phyloP scores from a whole-genome alignment of 1,140 invertebrate species.

The Coboldia fuscipes region DNA sequence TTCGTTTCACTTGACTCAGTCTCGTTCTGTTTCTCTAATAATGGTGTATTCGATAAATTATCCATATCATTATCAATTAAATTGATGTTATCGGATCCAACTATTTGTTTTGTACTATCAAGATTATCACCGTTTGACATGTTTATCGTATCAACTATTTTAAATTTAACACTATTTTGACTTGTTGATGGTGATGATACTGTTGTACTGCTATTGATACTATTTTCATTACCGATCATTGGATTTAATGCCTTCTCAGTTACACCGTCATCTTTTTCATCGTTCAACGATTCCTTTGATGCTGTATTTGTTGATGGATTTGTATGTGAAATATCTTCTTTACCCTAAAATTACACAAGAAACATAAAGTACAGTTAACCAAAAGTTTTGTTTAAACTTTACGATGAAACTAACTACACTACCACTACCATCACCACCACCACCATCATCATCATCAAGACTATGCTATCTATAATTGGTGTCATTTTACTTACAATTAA shows the following conservation, averaged over 20 bases:
- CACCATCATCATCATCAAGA: no score
- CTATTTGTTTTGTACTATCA: not conserved
- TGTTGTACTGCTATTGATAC: not conserved
- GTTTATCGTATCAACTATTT: constrained; percentile 6
- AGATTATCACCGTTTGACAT: constrained; percentile 5
- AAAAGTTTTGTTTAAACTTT: constrained; percentile 2
- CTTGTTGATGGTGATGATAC: constrained; percentile 3
- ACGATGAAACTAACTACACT: not conserved
- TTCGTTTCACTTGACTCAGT: constrained; percentile 1
- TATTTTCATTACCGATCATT: not conserved
- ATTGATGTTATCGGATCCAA: constrained; percentile 4
- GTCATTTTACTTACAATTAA: constrained; percentile 34
- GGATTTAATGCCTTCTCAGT: not conserved
- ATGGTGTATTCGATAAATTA: not conserved
- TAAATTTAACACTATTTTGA: constrained; percentile 12
- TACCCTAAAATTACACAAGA: constrained; percentile 2
- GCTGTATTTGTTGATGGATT: not conserved
- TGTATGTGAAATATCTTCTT: not conserved
- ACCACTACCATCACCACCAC: not conserved
- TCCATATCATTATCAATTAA: constrained; percentile 7
- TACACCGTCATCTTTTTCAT: not conserved
- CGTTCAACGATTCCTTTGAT: not conserved
- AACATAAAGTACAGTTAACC: constrained; percentile 2
- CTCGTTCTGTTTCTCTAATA: not conserved
- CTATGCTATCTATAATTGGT: not conserved